Conservation (phyloP, 2,797 vertebrate genomes). For the Cynopterus sphinx region DNA sequence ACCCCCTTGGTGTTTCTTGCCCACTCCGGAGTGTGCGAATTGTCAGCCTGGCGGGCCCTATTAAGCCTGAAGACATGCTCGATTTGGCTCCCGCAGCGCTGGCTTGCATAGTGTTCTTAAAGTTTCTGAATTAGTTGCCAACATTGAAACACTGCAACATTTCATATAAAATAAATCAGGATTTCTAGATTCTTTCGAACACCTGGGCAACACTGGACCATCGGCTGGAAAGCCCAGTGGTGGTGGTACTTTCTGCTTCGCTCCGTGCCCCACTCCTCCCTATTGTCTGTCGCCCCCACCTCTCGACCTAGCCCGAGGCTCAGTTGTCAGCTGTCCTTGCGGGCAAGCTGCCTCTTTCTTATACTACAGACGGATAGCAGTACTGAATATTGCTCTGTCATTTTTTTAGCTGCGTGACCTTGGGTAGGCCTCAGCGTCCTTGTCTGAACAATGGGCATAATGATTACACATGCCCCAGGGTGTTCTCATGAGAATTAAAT, state of each 20-base stretch:
- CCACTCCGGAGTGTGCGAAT: not conserved
- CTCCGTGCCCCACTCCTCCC: not conserved
- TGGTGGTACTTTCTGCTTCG: not conserved
- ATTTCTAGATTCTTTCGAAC: constrained; percentile 9
- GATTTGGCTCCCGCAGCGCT: not conserved
- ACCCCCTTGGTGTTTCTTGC: not conserved
- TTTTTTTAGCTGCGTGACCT: not conserved
- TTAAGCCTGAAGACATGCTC: not conserved
- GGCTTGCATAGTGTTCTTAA: not conserved
- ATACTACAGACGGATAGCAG: not conserved
- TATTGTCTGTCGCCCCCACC: not conserved
- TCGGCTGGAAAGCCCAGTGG: not conserved
- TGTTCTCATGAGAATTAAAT: not conserved
- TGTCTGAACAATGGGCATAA: not conserved
- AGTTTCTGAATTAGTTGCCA: constrained; percentile 11
- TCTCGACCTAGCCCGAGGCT: not conserved
- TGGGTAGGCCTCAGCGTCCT: not conserved
- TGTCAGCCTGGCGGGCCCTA: not conserved
- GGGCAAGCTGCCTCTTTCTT: not conserved
- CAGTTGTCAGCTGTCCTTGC: not conserved
- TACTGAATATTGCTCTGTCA: not conserved
- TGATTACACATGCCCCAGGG: not conserved
- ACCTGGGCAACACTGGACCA: not conserved
- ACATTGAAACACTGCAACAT: not conserved
- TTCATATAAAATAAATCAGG: not conserved